Conservation (phyloP, 2,797 vertebrate genomes). For the Gouania willdenowi region DNA sequence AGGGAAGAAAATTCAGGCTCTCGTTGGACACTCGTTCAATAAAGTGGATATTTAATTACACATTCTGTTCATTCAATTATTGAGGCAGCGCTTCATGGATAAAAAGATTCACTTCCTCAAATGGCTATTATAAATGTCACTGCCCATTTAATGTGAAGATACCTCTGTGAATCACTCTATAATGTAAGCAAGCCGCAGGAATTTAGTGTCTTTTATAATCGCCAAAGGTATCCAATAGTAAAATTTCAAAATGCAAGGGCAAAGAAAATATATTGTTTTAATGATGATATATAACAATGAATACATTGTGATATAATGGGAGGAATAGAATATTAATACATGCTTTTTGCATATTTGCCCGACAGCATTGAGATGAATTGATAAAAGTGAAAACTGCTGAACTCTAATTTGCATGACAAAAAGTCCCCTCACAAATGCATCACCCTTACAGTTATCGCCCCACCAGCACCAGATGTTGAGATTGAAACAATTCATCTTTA, state of each 20-base stretch:
- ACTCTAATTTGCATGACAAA: conserved; percentile 64
- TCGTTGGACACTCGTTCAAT: conserved; percentile 47
- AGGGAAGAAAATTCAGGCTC: conserved; percentile 49
- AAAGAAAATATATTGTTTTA: conserved; percentile 45
- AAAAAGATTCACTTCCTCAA: conserved; percentile 35
- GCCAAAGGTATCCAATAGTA: conserved; percentile 38
- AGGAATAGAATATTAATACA: conserved; percentile 56
- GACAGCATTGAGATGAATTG: conserved; percentile 61
- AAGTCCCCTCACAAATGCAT: conserved; percentile 44
- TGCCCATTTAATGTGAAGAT: conserved; percentile 43
- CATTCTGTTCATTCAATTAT: conserved; percentile 26
- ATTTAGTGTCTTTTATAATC: conserved; percentile 28
- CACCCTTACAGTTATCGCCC: conserved; percentile 42
- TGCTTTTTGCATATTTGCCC: conserved; percentile 65
- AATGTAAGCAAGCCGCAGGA: conserved; percentile 41
- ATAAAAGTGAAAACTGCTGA: conserved; percentile 55
- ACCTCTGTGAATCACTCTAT: conserved; percentile 31
- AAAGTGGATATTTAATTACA: conserved; percentile 65
- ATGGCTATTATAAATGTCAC: conserved; percentile 45
- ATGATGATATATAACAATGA: conserved; percentile 31
- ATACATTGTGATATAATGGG: conserved; percentile 43
- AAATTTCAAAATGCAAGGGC: conserved; percentile 27
- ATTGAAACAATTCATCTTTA: conserved; percentile 32
- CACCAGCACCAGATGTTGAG: conserved; percentile 38
- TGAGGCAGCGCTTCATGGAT: conserved; percentile 21